phyloP scores from a whole-genome alignment of 2,797 vertebrate species.

The Pygocentrus nattereri region DNA sequence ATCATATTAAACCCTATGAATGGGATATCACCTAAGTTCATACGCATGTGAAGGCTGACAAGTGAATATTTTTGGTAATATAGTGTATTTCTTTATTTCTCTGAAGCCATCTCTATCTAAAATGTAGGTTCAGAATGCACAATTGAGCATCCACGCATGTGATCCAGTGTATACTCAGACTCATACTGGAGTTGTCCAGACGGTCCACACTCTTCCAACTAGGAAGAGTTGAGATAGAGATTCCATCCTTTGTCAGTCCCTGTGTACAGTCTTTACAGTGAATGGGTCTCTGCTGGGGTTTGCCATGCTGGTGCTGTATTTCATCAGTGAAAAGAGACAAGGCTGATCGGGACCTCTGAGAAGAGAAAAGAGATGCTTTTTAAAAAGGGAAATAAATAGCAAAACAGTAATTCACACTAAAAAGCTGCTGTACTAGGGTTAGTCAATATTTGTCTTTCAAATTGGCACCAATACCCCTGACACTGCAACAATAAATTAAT shows the following conservation, averaged over 20 bases:
- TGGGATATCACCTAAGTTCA: too few species aligned
- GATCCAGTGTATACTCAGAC: neutral
- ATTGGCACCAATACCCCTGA: too few species aligned
- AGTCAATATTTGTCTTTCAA: too few species aligned
- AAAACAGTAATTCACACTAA: neutral
- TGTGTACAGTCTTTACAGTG: slow-evolving; percentile 17
- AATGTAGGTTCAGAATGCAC: slow-evolving; percentile 13
- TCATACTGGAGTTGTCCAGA: slow-evolving; percentile 86
- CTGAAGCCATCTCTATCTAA: neutral
- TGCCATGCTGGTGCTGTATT: slow-evolving; percentile 33
- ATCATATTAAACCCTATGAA: too few species aligned
- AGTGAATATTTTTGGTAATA: too few species aligned
- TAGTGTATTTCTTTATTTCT: neutral
- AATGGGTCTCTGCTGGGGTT: slow-evolving; percentile 25
- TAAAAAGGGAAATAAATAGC: neutral
- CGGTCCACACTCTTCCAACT: slow-evolving; percentile 88
- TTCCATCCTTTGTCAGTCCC: slow-evolving; percentile 69
- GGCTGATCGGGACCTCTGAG: slow-evolving; percentile 73
- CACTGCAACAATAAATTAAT: too few species aligned
- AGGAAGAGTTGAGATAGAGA: slow-evolving; percentile 67
- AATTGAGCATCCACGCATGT: slow-evolving; percentile 16
- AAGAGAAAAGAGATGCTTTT: neutral
- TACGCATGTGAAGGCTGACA: too few species aligned
- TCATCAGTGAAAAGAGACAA: slow-evolving; percentile 68
- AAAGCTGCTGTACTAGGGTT: neutral